These are phyloP conservation scores for Philypnodon macrostomus DNA, from an alignment of 2,797 vertebrate species.

Conservation along the genomic window DNA sequence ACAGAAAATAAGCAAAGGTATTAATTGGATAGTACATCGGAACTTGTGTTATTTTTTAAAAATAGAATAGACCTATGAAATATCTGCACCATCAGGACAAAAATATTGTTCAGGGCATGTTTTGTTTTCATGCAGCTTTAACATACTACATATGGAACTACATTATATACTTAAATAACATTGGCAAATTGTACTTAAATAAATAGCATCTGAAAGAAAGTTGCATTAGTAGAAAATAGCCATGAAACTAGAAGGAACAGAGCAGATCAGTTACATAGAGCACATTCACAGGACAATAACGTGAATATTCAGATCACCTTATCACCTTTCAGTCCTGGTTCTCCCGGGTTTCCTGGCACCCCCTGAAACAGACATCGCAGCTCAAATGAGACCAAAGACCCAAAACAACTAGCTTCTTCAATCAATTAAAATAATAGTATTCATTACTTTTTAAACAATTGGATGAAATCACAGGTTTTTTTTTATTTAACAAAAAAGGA, in stretches of 20 bases:
- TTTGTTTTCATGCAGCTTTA: not conserved
- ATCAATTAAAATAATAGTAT: not conserved
- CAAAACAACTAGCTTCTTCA: not conserved
- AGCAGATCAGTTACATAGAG: constrained; percentile 71
- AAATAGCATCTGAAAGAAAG: constrained; percentile 22
- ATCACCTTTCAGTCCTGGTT: constrained; percentile 99
- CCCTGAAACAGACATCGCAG: constrained; percentile 83
- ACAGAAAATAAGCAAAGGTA: constrained; percentile 36
- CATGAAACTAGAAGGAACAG: constrained; percentile 40
- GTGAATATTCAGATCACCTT: constrained; percentile 97
- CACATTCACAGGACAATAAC: constrained; percentile 90
- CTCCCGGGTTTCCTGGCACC: constrained; percentile 93
- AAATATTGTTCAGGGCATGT: too few relatives aligned
- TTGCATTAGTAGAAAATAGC: too few relatives aligned
- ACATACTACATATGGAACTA: too few relatives aligned
- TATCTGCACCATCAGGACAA: too few relatives aligned
- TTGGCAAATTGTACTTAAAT: constrained; percentile 53
- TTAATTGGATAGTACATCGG: too few relatives aligned
- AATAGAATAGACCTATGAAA: too few relatives aligned
- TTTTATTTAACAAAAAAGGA: not conserved
- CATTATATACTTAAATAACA: not conserved
- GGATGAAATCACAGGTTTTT: not conserved
- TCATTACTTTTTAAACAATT: too few relatives aligned
- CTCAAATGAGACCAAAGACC: constrained; percentile 24
- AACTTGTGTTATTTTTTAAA: too few relatives aligned